Evolutionary conservation across 2,888 invertebrate genomes (phyloP).

Genomic region (Polyommatus icarus): DNA sequence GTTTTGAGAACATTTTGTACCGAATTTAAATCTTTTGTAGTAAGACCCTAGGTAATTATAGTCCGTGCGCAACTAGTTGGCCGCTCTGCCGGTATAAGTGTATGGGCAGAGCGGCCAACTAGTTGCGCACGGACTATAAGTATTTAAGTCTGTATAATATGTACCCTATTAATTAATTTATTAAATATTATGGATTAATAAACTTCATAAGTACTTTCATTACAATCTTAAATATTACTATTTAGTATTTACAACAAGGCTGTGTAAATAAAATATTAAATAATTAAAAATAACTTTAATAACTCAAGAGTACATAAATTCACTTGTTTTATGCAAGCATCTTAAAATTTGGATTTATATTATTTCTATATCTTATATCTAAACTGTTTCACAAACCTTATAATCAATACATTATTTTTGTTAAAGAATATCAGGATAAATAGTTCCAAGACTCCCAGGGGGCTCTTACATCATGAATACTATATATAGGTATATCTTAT

Average conservation of each 20-base stretch:
- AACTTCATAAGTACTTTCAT: neutral
- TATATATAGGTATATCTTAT: neutral
- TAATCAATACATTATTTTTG: conserved; percentile 7
- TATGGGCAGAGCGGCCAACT: too few species aligned
- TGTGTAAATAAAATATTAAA: conserved; percentile 6
- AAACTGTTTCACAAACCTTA: conserved; percentile 27
- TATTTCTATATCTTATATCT: conserved; percentile 17
- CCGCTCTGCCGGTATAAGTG: too few species aligned
- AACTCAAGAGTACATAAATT: conserved; percentile 31
- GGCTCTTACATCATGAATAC: neutral
- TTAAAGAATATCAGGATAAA: conserved; percentile 32
- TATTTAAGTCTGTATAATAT: neutral
- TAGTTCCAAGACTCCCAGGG: conserved; percentile 44
- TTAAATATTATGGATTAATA: neutral
- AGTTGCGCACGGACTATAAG: too few species aligned
- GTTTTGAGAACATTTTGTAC: too few species aligned
- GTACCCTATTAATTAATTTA: neutral
- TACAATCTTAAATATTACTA: neutral
- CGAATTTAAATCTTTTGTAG: too few species aligned
- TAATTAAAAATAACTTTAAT: conserved; percentile 25
- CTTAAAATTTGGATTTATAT: conserved; percentile 20
- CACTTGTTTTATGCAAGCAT: conserved; percentile 12
- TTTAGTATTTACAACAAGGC: neutral
- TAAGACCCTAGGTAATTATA: too few species aligned
- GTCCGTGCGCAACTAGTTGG: too few species aligned